Evolutionary conservation across 2,113 vertebrate genomes (phyloP).

Genomic region (Colaptes auratus): DNA sequence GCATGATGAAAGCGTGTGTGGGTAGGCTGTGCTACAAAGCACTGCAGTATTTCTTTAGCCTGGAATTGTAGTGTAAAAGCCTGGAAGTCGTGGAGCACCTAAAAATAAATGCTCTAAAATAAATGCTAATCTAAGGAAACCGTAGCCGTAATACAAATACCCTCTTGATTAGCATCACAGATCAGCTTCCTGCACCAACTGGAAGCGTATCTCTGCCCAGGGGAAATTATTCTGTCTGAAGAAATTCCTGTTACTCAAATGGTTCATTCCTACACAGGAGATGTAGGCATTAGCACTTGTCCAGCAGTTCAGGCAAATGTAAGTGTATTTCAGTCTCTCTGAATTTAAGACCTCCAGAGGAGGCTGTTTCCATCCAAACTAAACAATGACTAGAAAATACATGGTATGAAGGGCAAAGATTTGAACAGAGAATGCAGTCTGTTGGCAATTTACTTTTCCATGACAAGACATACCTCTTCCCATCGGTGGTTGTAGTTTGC

Average conservation of each 20-base stretch:
- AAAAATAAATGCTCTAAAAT: neutral
- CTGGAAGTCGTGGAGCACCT: neutral
- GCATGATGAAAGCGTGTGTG: fast-evolving
- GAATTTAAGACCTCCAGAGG: neutral
- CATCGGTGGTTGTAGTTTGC: neutral
- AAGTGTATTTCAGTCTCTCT: neutral
- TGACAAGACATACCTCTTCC: neutral
- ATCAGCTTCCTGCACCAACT: neutral
- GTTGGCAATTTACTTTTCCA: neutral
- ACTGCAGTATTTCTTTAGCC: neutral
- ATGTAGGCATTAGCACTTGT: neutral
- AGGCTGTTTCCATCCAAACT: neutral
- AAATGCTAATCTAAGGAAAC: neutral
- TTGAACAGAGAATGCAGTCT: neutral
- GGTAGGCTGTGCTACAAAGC: neutral
- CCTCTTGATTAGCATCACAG: neutral
- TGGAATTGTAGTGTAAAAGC: neutral
- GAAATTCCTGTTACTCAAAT: neutral
- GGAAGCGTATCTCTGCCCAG: neutral
- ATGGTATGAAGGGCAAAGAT: neutral
- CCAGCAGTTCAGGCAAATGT: neutral
- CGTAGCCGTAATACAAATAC: neutral
- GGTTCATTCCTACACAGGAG: neutral
- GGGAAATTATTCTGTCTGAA: neutral
- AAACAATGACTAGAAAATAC: neutral